Evolutionary conservation across 1,140 invertebrate genomes (phyloP).

Genomic region (Ptiloglossa arizonensis): DNA sequence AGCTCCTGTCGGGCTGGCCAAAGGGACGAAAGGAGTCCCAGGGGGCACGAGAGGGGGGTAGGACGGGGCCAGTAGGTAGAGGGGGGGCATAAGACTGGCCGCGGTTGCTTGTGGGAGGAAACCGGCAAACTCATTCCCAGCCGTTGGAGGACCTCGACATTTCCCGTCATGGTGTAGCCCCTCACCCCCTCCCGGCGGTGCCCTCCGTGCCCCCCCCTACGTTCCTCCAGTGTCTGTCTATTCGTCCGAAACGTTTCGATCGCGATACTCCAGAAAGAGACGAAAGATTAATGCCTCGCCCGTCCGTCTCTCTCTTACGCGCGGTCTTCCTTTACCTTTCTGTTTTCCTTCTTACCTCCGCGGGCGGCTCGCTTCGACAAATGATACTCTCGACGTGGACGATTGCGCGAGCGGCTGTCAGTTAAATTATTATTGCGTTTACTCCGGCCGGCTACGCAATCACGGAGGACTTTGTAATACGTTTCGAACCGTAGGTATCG

Average conservation of each 20-base stretch:
- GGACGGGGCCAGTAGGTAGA: conserved; percentile 31
- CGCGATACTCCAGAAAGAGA: conserved; percentile 62
- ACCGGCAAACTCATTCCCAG: conserved; percentile 78
- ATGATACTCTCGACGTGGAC: conserved; percentile 58
- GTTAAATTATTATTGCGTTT: conserved; percentile 64
- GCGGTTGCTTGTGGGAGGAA: conserved; percentile 76
- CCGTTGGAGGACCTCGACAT: conserved; percentile 75
- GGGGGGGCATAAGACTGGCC: conserved; percentile 32
- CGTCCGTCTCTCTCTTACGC: not conserved
- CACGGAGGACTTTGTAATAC: conserved; percentile 42
- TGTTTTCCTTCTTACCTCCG: not conserved
- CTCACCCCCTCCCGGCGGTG: no score
- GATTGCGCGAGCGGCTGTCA: conserved; percentile 57
- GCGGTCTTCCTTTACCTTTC: not conserved
- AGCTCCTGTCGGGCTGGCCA: conserved; percentile 58
- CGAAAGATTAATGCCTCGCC: conserved; percentile 58
- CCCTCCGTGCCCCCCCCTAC: no score
- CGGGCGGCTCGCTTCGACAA: conserved; percentile 49
- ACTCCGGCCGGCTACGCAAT: conserved; percentile 40
- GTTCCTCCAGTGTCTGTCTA: no score
- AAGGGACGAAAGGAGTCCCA: conserved; percentile 44
- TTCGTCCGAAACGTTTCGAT: conserved; percentile 69
- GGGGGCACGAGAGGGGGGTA: conserved; percentile 20
- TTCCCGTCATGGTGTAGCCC: conserved; percentile 69
- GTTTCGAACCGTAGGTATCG: conserved; percentile 42